A percentile compares a stretch with the other conserved stretches of the same genome.
phyloP scores from a whole-genome alignment of 2,888 invertebrate species.

The Parnassius apollo region DNA sequence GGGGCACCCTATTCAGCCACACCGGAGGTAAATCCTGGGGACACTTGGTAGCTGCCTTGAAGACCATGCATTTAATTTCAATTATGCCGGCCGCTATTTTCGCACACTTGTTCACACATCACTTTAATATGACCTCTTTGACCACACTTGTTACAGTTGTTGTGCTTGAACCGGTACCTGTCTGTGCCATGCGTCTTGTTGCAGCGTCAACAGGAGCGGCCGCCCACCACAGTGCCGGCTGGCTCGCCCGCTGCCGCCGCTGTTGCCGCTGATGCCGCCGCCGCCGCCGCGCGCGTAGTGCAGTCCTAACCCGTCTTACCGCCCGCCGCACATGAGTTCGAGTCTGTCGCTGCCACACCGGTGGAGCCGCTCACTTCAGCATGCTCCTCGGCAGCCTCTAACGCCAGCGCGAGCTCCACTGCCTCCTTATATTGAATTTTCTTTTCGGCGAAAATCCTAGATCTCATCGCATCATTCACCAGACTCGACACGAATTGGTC shows the following conservation, averaged over 20 bases:
- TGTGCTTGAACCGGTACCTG: constrained; percentile 33
- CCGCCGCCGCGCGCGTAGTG: constrained; percentile 10
- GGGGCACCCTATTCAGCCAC: too few species aligned
- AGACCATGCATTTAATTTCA: constrained; percentile 11
- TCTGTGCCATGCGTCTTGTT: constrained; percentile 32
- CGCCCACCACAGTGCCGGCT: neutral
- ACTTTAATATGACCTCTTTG: constrained; percentile 34
- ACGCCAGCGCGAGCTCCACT: neutral
- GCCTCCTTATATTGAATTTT: neutral
- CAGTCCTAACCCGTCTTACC: neutral
- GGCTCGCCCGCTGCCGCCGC: constrained; percentile 12
- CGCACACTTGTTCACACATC: constrained; percentile 31
- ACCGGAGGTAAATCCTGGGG: too few species aligned
- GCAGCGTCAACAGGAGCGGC: constrained; percentile 23
- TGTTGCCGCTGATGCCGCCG: constrained; percentile 15
- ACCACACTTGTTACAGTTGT: constrained; percentile 36
- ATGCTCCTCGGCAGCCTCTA: neutral
- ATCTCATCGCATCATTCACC: neutral
- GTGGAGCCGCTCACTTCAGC: neutral
- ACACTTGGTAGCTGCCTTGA: neutral
- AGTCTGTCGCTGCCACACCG: neutral
- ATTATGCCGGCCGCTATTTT: constrained; percentile 4
- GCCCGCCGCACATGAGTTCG: neutral
- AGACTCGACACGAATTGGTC: constrained; percentile 13
- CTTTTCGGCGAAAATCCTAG: neutral